Evolutionary conservation across 2,797 vertebrate genomes (phyloP), one percentile per base, ranked within the genome.

Genomic region (Sebastes baramenuke): DNA sequence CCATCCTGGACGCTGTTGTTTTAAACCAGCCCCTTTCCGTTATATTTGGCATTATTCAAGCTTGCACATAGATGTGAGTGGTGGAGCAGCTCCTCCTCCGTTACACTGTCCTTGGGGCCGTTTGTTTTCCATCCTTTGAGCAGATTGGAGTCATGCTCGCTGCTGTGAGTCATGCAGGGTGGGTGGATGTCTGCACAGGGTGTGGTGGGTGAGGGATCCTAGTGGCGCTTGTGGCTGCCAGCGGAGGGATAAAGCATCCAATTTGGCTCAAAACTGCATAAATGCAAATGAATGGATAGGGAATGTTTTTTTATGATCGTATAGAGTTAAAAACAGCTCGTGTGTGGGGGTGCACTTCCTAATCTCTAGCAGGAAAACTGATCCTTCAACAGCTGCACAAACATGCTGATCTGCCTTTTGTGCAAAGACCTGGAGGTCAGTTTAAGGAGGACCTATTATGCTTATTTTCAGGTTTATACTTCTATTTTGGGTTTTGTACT

Each of bases 91-190:
- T 88, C 86, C 91, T 89, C 88, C 89, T 86, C 75, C 49, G 0
- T 25, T 86, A 4, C 42, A 72, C 81, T 77, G 52, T 89, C 88
- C 88, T 90, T 84, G 72, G 89, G 89, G 88, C 80, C 88, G 84
- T 91, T 94, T 94, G 84, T 89, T 94, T 93, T 92, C 90, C 90
- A 90, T 93, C 84, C 74, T 81, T 87, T 79, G 56, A 69, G 75
- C 74, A 87, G 89, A 92, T 90, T 86, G 77, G 36, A 94, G 89
- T 93, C 92, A 90, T 86, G 72, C 80, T 88, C 34, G 20, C 66
- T 34, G 25, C 66, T 81, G 87, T 95, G 95, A 95, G 80, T 96
- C 95, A 96, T 90, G 77, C 87, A 36, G 80, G 84, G 91, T 85
- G 92, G 91, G 88, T 92, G 85, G 81, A 89, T 94, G 86, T 89